phyloP scores from a whole-genome alignment of 2,113 vertebrate genomes.

The Crotalus viridis region DNA sequence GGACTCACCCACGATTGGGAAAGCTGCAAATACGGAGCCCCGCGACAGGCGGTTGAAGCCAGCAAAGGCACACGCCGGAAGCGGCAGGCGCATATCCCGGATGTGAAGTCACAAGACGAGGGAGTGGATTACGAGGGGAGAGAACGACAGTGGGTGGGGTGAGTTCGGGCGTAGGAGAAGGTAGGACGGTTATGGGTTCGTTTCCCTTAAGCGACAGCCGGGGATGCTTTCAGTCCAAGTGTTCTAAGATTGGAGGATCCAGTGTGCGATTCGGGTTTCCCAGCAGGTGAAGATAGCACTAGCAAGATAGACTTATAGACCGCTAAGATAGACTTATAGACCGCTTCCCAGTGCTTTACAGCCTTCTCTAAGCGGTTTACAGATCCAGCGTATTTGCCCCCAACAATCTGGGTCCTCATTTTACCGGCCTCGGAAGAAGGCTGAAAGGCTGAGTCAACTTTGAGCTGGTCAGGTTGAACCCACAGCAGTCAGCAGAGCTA shows the following conservation, averaged over 20 bases:
- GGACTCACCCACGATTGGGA: background rate
- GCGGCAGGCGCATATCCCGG: background rate
- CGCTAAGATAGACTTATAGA: too few species aligned
- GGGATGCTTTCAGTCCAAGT: background rate
- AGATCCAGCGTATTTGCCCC: too few species aligned
- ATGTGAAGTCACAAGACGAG: background rate
- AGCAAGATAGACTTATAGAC: too few species aligned
- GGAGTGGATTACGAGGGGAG: background rate
- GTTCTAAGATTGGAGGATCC: background rate
- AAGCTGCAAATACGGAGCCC: background rate
- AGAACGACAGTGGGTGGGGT: background rate
- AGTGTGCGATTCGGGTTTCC: background rate
- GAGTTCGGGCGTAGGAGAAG: background rate
- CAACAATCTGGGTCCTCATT: too few species aligned
- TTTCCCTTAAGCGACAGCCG: background rate
- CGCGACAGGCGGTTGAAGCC: background rate
- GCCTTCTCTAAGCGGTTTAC: too few species aligned
- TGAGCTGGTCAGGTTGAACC: too few species aligned
- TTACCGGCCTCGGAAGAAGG: too few species aligned
- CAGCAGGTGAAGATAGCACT: background rate
- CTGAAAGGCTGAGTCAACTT: too few species aligned
- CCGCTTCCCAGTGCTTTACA: too few species aligned
- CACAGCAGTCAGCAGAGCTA: too few species aligned
- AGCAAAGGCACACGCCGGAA: background rate
- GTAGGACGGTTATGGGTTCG: background rate